These are phyloP conservation scores for Cydia fagiglandana DNA, from an alignment of 1,140 invertebrate species.

Conservation along the genomic window DNA sequence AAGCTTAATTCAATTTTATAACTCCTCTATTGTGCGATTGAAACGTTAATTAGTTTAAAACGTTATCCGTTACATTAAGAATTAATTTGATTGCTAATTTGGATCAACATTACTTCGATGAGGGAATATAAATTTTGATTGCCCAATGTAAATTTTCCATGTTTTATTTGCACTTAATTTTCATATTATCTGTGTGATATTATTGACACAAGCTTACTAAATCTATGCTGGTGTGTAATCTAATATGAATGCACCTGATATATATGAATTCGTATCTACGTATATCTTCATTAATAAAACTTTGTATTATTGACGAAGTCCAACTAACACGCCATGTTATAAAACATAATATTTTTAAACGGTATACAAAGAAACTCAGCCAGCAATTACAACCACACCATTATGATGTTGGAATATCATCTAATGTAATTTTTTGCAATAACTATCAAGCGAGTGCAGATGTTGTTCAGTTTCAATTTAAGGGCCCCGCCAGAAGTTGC, in stretches of 20 bases:
- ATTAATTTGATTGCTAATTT: conserved; percentile 31
- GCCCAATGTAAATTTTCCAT: conserved; percentile 4
- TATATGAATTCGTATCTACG: background rate
- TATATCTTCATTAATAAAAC: too few species aligned
- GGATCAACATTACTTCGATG: conserved; percentile 14
- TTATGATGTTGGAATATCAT: background rate
- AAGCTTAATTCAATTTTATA: conserved; percentile 22
- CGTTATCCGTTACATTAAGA: conserved; percentile 26
- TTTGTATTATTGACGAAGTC: too few species aligned
- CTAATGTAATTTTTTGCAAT: conserved; percentile 59
- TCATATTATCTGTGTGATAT: background rate
- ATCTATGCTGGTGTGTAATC: background rate
- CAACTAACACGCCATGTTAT: too few species aligned
- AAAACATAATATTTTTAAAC: too few species aligned
- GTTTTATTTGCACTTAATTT: conserved; percentile 24
- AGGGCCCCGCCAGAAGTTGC: conserved; percentile 62
- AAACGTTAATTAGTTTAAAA: conserved; percentile 28
- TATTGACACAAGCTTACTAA: background rate
- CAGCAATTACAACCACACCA: background rate
- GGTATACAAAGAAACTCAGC: background rate
- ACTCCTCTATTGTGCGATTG: conserved; percentile 9
- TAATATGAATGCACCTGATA: background rate
- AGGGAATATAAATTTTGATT: conserved; percentile 20
- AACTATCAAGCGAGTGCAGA: conserved; percentile 70
- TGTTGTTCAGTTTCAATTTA: conserved; percentile 75